A percentile compares a stretch with the other conserved stretches of the same genome.
These are phyloP conservation scores for Ivindomyrus marchei DNA, from an alignment of 2,113 vertebrate species.

Conservation along the genomic window DNA sequence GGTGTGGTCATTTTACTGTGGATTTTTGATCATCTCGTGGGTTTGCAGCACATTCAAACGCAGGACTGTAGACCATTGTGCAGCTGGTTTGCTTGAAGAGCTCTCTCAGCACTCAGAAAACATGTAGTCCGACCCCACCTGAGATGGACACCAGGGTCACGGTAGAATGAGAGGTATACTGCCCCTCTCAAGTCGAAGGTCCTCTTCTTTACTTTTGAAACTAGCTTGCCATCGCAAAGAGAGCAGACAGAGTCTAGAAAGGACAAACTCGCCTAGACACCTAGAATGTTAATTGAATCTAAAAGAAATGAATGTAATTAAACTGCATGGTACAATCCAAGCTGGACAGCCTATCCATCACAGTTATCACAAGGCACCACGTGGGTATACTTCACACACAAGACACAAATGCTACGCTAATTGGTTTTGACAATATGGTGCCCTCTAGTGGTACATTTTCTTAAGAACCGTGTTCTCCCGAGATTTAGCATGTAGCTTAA, in stretches of 20 bases:
- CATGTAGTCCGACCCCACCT: neutral
- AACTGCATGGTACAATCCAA: neutral
- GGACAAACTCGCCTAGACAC: neutral
- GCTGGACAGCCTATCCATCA: neutral
- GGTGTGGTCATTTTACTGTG: neutral
- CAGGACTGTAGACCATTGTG: neutral
- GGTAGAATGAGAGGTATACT: neutral
- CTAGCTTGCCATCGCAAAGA: neutral
- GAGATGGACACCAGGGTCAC: neutral
- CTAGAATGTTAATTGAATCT: neutral
- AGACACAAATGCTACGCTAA: neutral
- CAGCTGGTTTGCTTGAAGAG: neutral
- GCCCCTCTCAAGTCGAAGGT: neutral
- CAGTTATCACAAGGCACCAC: neutral
- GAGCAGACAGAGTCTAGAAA: neutral
- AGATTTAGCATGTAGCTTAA: neutral
- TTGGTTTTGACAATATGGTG: slow-evolving; percentile 11
- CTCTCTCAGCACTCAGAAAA: neutral
- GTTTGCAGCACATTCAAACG: neutral
- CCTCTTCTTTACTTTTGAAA: neutral
- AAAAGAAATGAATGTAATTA: neutral
- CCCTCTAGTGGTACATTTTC: slow-evolving; percentile 5
- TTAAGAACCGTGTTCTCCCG: neutral
- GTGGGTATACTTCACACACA: neutral
- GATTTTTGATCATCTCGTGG: neutral